Conservation (phyloP, 2,113 vertebrate species). For the Hemicordylus capensis region DNA sequence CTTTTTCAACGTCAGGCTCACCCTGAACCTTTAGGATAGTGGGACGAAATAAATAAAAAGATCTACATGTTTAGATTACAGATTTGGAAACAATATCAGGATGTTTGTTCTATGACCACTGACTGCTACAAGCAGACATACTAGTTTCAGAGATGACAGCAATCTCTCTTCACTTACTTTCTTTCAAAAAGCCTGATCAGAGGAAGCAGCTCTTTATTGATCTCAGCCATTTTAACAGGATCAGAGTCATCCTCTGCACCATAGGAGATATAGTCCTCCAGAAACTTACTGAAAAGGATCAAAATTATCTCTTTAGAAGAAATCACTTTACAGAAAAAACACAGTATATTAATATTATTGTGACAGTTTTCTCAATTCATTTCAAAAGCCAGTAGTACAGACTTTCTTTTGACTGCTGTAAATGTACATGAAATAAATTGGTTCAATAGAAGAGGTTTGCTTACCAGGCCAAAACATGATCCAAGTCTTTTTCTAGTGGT, state of each 20-base stretch:
- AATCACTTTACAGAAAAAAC: not conserved
- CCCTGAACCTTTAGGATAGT: too few relatives aligned
- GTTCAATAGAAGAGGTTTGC: slow-evolving; percentile 29
- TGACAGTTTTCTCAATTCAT: not conserved
- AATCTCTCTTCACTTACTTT: slow-evolving; percentile 77
- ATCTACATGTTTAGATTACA: not conserved
- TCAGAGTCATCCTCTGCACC: slow-evolving; percentile 66
- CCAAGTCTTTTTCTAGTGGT: slow-evolving; percentile 80
- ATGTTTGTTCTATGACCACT: not conserved
- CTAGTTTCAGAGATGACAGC: not conserved
- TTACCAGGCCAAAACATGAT: slow-evolving; percentile 83
- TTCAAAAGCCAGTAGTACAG: slow-evolving; percentile 5
- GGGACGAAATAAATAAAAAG: not conserved
- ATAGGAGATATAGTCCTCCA: slow-evolving; percentile 84
- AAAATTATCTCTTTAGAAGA: not conserved
- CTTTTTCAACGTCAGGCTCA: too few relatives aligned
- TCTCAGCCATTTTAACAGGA: slow-evolving; percentile 59
- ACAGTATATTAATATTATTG: not conserved
- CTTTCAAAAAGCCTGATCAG: slow-evolving; percentile 88
- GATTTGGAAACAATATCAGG: not conserved
- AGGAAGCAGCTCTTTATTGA: slow-evolving; percentile 83
- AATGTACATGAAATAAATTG: not conserved
- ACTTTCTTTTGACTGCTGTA: not conserved
- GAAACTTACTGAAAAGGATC: slow-evolving; percentile 71
- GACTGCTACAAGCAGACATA: not conserved